These are phyloP conservation scores for Pristis pectinata DNA, from an alignment of 2,797 vertebrate genomes.

Conservation along the genomic window DNA sequence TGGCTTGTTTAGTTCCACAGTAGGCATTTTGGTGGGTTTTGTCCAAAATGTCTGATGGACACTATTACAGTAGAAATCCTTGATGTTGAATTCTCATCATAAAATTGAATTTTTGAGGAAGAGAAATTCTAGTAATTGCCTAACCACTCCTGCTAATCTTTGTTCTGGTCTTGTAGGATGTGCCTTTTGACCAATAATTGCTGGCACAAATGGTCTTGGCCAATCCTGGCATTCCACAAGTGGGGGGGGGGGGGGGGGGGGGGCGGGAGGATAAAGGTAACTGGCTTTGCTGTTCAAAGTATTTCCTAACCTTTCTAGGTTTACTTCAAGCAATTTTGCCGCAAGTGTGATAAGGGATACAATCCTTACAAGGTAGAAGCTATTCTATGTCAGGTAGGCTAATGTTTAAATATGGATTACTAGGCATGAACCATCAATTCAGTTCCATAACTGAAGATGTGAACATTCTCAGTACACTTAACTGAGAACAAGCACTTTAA, in stretches of 20 bases:
- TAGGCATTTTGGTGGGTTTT: too few relatives aligned
- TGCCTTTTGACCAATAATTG: not conserved
- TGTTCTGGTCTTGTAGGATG: not conserved
- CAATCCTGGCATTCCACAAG: not conserved
- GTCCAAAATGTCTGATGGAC: too few relatives aligned
- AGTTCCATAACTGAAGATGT: too few relatives aligned
- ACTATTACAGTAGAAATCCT: too few relatives aligned
- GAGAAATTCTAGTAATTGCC: too few relatives aligned
- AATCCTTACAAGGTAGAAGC: slow-evolving; percentile 91
- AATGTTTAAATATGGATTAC: slow-evolving; percentile 29
- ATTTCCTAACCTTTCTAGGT: slow-evolving; percentile 59
- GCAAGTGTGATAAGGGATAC: slow-evolving; percentile 80
- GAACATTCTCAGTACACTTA: too few relatives aligned
- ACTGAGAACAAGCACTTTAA: too few relatives aligned
- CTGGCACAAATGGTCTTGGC: not conserved
- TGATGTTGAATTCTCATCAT: too few relatives aligned
- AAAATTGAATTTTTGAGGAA: too few relatives aligned
- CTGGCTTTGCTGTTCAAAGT: not conserved
- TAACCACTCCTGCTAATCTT: too few relatives aligned
- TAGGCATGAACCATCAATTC: too few relatives aligned
- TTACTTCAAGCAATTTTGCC: slow-evolving; percentile 94
- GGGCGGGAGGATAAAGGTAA: not conserved
- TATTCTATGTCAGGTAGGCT: slow-evolving; percentile 81
- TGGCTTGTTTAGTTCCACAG: too few relatives aligned
- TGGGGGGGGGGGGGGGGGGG: not conserved